phyloP scores from a whole-genome alignment of 2,113 vertebrate genomes.

The Pholis gunnellus region DNA sequence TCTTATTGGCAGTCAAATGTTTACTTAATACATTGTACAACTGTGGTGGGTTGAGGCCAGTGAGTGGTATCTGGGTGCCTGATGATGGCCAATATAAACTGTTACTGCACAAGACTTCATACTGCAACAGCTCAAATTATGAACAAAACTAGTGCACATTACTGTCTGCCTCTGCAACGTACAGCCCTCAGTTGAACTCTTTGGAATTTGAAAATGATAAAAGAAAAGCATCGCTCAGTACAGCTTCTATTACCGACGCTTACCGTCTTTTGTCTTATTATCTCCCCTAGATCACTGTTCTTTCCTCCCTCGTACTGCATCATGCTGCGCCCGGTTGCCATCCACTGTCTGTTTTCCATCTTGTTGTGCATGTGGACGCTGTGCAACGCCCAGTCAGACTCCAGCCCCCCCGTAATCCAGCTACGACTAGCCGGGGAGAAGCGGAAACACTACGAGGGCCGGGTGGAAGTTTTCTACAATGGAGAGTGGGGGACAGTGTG shows the following conservation, averaged over 20 bases:
- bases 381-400: constrained; percentile 70
- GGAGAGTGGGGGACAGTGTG: constrained; percentile 96
- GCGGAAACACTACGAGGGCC: constrained; percentile 92
- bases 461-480: constrained; percentile 90
- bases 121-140: constrained; percentile 43
- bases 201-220: not conserved
- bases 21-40: constrained; percentile 19
- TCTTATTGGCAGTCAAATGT: constrained; percentile 19
- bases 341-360: constrained; percentile 38
- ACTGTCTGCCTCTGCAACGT: constrained; percentile 19
- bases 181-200: not conserved
- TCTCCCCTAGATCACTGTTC: constrained; percentile 34
- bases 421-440: constrained; percentile 92
- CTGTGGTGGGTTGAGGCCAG: constrained; percentile 31
- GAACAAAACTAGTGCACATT: constrained; percentile 45
- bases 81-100: constrained; percentile 51
- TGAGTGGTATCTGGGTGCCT: constrained; percentile 19
- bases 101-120: constrained; percentile 28
- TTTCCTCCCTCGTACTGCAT: constrained; percentile 35
- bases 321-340: constrained; percentile 50
- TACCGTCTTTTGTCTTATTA: not conserved
- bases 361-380: constrained; percentile 49
- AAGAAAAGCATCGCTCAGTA: not conserved
- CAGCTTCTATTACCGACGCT: not conserved
- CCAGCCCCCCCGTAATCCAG: constrained; percentile 80